Conservation (phyloP, 1,140 invertebrate species). For the Ylistrum balloti region DNA sequence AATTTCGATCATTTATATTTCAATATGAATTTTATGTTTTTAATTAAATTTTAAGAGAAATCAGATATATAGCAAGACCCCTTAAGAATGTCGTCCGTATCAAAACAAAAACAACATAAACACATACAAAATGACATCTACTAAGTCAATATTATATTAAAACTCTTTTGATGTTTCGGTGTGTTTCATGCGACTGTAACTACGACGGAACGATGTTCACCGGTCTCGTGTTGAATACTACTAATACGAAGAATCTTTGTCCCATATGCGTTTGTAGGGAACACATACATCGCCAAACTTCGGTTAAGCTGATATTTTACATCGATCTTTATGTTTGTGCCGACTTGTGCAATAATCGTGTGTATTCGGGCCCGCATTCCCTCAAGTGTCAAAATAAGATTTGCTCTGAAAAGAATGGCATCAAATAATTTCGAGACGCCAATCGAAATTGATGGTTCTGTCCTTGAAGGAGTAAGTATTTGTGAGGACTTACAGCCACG, state of each 20-base stretch:
- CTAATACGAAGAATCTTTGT: background rate
- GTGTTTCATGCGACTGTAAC: no score
- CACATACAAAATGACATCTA: no score
- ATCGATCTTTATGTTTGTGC: background rate
- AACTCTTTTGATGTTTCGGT: no score
- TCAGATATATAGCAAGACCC: no score
- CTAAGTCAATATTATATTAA: no score
- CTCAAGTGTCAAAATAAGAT: background rate
- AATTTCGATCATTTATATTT: no score
- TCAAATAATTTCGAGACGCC: background rate
- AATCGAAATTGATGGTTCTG: background rate
- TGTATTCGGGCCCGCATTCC: background rate
- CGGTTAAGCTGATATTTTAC: background rate
- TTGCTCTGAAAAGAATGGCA: background rate
- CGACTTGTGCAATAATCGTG: background rate
- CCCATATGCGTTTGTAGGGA: background rate
- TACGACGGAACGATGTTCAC: background rate
- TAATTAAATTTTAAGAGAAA: no score
- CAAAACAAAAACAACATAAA: no score
- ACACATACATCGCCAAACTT: background rate
- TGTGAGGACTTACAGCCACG: no score
- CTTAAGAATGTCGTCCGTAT: no score
- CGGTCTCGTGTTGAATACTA: background rate
- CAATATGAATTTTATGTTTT: no score
- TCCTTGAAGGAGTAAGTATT: conserved; percentile 3